Conservation (phyloP, 2,888 invertebrate genomes). For the Chymomyza fuscimana region DNA sequence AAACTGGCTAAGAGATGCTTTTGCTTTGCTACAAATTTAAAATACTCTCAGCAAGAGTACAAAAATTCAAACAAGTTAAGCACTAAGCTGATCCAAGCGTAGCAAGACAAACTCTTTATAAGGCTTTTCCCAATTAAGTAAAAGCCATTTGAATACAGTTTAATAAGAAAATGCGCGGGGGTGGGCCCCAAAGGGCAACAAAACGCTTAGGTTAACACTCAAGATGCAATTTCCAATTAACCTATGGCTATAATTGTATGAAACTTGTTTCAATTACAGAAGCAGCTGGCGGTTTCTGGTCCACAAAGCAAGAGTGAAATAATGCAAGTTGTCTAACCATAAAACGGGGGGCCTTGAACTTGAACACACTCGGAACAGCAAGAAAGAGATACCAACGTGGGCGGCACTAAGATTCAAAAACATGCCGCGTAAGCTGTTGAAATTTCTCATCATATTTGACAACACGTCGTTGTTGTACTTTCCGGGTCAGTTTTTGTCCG, state of each 20-base stretch:
- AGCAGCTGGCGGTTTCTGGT: background rate
- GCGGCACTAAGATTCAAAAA: background rate
- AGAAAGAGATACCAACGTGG: background rate
- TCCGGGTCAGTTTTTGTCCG: conserved; percentile 95
- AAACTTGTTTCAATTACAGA: background rate
- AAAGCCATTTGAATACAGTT: background rate
- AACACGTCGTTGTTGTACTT: conserved; percentile 95
- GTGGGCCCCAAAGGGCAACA: background rate
- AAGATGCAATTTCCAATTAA: background rate
- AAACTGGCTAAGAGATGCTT: background rate
- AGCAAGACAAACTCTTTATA: background rate
- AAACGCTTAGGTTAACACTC: background rate
- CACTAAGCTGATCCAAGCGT: background rate
- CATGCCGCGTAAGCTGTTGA: conserved; percentile 93
- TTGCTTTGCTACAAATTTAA: background rate
- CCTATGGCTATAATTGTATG: background rate
- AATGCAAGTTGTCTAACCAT: background rate
- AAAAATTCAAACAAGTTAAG: background rate
- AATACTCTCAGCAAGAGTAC: background rate
- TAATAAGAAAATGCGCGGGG: background rate
- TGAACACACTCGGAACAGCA: conserved; percentile 2
- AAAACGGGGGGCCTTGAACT: conserved; percentile 1
- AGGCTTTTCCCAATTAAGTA: background rate
- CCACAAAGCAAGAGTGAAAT: background rate
- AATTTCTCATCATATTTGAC: conserved; percentile 96